phyloP scores from a whole-genome alignment of 2,888 invertebrate genomes.

The Dicranocentrus wangi region DNA sequence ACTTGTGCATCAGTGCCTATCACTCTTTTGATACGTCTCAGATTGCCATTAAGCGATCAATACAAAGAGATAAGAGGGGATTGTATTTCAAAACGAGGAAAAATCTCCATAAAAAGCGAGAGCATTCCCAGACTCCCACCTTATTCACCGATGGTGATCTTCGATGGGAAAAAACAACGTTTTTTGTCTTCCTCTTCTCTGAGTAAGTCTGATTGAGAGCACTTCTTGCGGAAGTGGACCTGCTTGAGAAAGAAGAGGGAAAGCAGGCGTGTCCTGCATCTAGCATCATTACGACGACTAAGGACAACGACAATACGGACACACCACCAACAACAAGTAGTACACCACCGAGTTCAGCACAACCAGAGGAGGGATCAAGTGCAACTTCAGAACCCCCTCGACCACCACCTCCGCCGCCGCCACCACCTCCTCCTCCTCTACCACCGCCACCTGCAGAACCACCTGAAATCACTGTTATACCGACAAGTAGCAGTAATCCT shows the following conservation, averaged over 20 bases:
- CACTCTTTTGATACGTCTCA: too few species aligned
- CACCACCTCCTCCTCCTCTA: constrained; percentile 38
- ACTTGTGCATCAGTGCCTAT: too few species aligned
- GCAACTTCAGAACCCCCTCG: constrained; percentile 34
- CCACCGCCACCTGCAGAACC: constrained; percentile 35
- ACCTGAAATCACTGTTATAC: constrained; percentile 41
- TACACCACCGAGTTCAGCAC: constrained; percentile 22
- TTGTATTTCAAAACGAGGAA: too few species aligned
- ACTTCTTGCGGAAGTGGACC: constrained; percentile 25
- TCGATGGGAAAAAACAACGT: too few species aligned
- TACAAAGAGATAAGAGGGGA: too few species aligned
- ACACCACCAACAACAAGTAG: constrained; percentile 19
- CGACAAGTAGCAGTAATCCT: constrained; percentile 26
- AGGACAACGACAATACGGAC: constrained; percentile 48
- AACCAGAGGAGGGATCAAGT: background rate
- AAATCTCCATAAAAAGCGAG: too few species aligned
- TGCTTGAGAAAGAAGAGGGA: constrained; percentile 7
- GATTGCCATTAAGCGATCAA: too few species aligned
- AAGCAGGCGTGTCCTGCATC: constrained; percentile 58
- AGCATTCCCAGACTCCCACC: too few species aligned
- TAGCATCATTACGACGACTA: constrained; percentile 52
- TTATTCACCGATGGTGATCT: too few species aligned
- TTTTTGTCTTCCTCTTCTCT: too few species aligned
- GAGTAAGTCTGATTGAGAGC: too few species aligned
- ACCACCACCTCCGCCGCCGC: constrained; percentile 38